Evolutionary conservation across 2,113 vertebrate genomes (phyloP).

Genomic region (Daubentonia madagascariensis): DNA sequence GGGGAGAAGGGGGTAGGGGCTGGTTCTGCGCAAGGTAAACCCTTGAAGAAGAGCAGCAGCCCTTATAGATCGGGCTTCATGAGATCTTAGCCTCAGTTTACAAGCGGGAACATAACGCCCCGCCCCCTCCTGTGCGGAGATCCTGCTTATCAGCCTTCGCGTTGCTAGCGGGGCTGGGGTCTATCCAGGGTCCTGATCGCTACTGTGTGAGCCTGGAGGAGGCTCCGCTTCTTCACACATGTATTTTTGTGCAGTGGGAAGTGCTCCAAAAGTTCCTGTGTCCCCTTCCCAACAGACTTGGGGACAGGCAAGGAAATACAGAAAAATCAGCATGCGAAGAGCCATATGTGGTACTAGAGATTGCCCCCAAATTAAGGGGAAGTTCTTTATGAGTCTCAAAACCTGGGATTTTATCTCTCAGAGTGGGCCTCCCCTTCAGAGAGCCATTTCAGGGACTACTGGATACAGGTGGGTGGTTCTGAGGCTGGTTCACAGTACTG

Average conservation of each 20-base stretch:
- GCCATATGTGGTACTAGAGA: neutral
- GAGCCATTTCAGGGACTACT: constrained; percentile 22
- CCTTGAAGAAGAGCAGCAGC: neutral
- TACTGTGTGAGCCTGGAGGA: neutral
- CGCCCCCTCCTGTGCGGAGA: neutral
- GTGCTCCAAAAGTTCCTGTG: neutral
- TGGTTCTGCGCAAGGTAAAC: neutral
- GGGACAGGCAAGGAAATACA: neutral
- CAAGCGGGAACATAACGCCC: neutral
- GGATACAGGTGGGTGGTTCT: neutral
- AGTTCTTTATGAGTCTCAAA: constrained; percentile 42
- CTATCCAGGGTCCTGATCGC: constrained; percentile 77
- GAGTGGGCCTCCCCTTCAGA: neutral
- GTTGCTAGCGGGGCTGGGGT: constrained; percentile 32
- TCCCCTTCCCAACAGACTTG: constrained; percentile 4
- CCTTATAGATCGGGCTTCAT: neutral
- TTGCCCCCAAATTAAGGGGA: constrained; percentile 22
- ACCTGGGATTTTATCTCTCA: neutral
- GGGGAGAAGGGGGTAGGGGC: neutral
- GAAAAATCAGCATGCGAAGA: constrained; percentile 25
- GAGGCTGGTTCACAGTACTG: neutral
- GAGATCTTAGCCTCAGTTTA: neutral
- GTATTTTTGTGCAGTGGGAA: neutral
- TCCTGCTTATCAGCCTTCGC: neutral
- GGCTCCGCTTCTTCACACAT: neutral